A percentile compares a stretch with the other conserved stretches of the same genome.
These are phyloP conservation scores for Drosophila tanythrix DNA, from an alignment of 2,888 invertebrate species.

Conservation along the genomic window DNA sequence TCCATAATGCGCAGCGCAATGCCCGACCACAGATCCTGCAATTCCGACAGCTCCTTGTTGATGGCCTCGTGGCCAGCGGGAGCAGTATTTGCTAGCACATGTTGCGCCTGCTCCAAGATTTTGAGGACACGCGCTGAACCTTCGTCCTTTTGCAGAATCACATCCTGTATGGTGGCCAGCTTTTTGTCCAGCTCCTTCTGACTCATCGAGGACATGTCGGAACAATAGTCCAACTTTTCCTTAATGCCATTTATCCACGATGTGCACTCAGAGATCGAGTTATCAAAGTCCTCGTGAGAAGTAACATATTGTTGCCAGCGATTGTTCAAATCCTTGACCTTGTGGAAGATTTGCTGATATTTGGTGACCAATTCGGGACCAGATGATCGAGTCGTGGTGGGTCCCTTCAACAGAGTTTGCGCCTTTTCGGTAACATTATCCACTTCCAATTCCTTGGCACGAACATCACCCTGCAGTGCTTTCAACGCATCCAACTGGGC, in stretches of 20 bases:
- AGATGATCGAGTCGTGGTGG: slow-evolving; percentile 90
- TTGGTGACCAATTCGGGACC: slow-evolving; percentile 96
- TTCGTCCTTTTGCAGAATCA: slow-evolving; percentile 96
- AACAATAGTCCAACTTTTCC: slow-evolving; percentile 94
- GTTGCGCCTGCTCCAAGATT: slow-evolving; percentile 95
- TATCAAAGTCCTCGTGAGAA: slow-evolving; percentile 94
- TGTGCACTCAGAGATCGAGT: slow-evolving; percentile 91
- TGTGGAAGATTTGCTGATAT: slow-evolving; percentile 95
- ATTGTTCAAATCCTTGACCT: slow-evolving; percentile 95
- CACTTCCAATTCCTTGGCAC: slow-evolving; percentile 96
- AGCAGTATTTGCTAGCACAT: slow-evolving; percentile 95
- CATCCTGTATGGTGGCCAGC: slow-evolving; percentile 92
- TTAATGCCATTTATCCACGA: slow-evolving; percentile 93
- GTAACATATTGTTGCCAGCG: slow-evolving; percentile 97
- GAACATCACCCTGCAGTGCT: slow-evolving; percentile 93
- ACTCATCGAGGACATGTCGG: slow-evolving; percentile 91
- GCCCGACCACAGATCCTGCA: slow-evolving; percentile 96
- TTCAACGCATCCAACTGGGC: slow-evolving; percentile 92
- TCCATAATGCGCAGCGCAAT: slow-evolving; percentile 95
- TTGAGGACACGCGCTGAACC: slow-evolving; percentile 95
- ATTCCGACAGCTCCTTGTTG: slow-evolving; percentile 91
- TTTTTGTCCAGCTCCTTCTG: slow-evolving; percentile 95
- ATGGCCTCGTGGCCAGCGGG: slow-evolving; percentile 94
- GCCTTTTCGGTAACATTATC: slow-evolving; percentile 96
- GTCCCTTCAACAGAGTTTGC: slow-evolving; percentile 92